Conservation (phyloP, 2,797 vertebrate genomes). For the Amniataba percoides region DNA sequence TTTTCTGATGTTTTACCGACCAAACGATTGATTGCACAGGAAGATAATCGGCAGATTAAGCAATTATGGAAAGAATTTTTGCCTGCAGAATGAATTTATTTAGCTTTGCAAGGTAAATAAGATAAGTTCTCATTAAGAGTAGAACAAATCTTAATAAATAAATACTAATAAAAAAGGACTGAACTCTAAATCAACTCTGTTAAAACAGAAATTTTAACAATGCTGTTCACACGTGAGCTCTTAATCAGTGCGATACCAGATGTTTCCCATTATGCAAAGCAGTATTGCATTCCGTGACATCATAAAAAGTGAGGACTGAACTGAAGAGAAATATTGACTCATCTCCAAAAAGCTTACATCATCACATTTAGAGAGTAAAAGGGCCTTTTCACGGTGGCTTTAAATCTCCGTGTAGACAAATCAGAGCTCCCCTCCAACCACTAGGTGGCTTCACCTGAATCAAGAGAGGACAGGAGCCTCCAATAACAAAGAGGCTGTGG, state of each 20-base stretch:
- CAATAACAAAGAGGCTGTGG: not conserved
- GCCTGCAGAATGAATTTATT: not conserved
- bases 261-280: no score
- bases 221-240: no score
- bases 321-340: no score
- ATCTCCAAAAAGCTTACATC: no score
- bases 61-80: not conserved
- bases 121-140: not conserved
- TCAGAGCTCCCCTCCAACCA: not conserved
- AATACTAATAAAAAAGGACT: not conserved
- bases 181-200: no score
- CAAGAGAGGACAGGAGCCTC: not conserved
- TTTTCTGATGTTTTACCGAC: not conserved
- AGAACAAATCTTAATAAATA: not conserved
- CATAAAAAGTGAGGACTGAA: no score
- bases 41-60: not conserved
- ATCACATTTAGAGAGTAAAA: no score
- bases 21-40: not conserved
- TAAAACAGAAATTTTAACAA: no score
- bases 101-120: not conserved
- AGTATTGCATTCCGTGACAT: no score
- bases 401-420: not conserved
- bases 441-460: slow-evolving; percentile 25
- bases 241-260: no score
- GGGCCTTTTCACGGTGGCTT: not conserved